A percentile compares a stretch with the other conserved stretches of the same genome.
Evolutionary conservation across 2,888 invertebrate species (phyloP).

Genomic region (Trichopoda pennipes): DNA sequence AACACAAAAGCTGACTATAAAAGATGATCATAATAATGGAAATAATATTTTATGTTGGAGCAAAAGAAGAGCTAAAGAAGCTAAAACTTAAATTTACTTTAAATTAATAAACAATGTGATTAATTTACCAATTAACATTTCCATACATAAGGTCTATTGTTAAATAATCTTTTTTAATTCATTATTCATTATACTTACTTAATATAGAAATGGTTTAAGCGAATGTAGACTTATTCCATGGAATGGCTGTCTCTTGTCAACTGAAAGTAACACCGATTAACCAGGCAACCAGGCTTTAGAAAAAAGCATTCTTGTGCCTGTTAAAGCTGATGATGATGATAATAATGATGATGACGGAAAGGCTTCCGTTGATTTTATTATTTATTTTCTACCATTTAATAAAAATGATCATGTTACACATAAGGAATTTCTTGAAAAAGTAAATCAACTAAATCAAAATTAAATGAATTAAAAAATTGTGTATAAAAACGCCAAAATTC

Average conservation of each 20-base stretch:
- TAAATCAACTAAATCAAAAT: constrained; percentile 29
- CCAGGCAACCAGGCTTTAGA: constrained; percentile 1
- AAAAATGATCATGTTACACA: constrained; percentile 60
- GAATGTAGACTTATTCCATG: not conserved
- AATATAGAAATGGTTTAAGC: constrained; percentile 5
- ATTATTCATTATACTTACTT: constrained; percentile 6
- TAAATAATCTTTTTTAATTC: constrained; percentile 39
- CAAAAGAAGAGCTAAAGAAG: constrained; percentile 19
- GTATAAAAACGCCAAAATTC: constrained; percentile 27
- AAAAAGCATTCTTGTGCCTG: constrained; percentile 14
- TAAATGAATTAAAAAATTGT: constrained; percentile 47
- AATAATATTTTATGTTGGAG: constrained; percentile 38
- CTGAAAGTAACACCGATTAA: constrained; percentile 76
- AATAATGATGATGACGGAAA: constrained; percentile 57
- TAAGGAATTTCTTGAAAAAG: constrained; percentile 48
- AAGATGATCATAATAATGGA: constrained; percentile 27
- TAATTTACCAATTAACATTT: constrained; percentile 81
- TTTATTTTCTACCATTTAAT: constrained; percentile 24
- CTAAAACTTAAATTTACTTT: constrained; percentile 65
- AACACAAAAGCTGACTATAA: constrained; percentile 71
- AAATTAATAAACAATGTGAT: constrained; percentile 81
- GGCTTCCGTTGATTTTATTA: constrained; percentile 64
- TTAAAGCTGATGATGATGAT: constrained; percentile 31
- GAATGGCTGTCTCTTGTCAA: constrained; percentile 55
- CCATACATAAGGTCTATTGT: constrained; percentile 63